phyloP scores from a whole-genome alignment of 2,888 invertebrate species.

The Nineta flava region DNA sequence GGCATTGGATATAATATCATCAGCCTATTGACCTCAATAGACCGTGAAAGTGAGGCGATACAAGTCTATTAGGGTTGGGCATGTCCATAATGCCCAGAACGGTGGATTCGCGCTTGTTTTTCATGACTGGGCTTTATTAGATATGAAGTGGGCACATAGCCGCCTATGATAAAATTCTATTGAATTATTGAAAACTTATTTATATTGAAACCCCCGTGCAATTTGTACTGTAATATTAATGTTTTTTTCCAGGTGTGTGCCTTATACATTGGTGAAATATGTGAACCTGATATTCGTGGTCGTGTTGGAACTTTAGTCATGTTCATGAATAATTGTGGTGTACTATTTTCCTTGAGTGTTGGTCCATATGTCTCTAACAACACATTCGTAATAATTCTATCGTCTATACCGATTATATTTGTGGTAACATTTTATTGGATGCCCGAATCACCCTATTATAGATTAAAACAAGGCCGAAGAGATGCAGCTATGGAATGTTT shows the following conservation, averaged over 20 bases:
- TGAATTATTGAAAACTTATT: not conserved
- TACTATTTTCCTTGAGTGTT: conserved; percentile 23
- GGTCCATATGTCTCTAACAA: conserved; percentile 18
- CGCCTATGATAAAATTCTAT: not conserved
- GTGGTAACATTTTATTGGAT: conserved; percentile 35
- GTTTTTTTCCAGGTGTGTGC: conserved; percentile 15
- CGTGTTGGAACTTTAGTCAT: conserved; percentile 23
- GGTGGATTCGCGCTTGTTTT: too few relatives aligned
- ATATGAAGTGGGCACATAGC: not conserved
- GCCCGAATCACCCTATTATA: conserved; percentile 45
- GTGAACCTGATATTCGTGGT: conserved; percentile 23
- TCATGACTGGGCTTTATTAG: too few relatives aligned
- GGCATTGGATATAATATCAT: too few relatives aligned
- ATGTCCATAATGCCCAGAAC: too few relatives aligned
- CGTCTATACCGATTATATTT: conserved; percentile 32
- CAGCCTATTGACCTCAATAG: too few relatives aligned
- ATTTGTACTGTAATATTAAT: not conserved
- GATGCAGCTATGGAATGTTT: conserved; percentile 32
- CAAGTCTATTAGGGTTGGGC: too few relatives aligned
- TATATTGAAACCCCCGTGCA: not conserved
- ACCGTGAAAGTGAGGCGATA: too few relatives aligned
- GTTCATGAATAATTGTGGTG: conserved; percentile 25
- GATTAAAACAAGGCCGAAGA: conserved; percentile 34
- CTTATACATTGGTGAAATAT: conserved; percentile 26
- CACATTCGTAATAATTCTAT: conserved; percentile 28